Conservation (phyloP, 2,888 invertebrate genomes). For the Oscheius sp. region DNA sequence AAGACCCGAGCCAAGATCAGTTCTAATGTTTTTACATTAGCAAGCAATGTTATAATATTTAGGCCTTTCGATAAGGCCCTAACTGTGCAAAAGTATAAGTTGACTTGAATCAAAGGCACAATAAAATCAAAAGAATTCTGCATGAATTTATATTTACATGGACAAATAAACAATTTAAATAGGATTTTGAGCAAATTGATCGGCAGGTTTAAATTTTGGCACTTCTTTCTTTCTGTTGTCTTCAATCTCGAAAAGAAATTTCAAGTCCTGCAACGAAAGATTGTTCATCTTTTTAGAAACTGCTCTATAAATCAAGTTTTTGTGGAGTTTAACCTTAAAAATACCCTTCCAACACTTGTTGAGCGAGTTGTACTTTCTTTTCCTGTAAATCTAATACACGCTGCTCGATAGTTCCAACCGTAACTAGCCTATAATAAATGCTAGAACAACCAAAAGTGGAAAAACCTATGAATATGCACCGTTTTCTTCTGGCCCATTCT, state of each 20-base stretch:
- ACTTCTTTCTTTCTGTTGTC: no score
- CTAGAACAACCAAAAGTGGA: not conserved
- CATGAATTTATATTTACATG: no score
- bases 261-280: constrained; percentile 59
- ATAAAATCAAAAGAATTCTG: no score
- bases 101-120: no score
- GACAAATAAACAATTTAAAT: no score
- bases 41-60: no score
- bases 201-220: no score
- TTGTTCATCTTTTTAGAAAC: constrained; percentile 59
- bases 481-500: constrained; percentile 85
- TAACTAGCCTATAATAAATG: constrained; percentile 78
- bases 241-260: constrained; percentile 59
- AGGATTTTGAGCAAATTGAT: no score
- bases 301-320: constrained; percentile 44
- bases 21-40: no score
- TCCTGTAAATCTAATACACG: constrained; percentile 83
- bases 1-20: no score
- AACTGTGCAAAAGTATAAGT: no score
- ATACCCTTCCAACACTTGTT: constrained; percentile 64
- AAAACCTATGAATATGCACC: constrained; percentile 83
- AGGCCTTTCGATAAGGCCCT: no score
- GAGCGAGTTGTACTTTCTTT: constrained; percentile 81
- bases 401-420: constrained; percentile 86
- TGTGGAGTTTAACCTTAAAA: not conserved